Conservation (phyloP, 2,888 invertebrate species). For the Syrista parreyssii region DNA sequence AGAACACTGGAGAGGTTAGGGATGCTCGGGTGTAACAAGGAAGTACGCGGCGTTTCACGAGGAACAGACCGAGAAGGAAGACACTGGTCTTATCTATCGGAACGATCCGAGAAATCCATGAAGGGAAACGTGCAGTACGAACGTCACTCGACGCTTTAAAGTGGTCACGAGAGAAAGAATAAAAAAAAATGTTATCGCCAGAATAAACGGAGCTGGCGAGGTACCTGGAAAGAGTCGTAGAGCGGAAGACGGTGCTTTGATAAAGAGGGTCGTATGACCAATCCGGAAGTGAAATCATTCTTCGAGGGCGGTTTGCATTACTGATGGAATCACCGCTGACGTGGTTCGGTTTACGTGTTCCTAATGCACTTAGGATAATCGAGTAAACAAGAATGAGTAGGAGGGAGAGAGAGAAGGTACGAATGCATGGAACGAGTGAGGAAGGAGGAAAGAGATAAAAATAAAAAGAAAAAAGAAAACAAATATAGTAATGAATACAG, state of each 20-base stretch:
- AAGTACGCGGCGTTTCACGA: not conserved
- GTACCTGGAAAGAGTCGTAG: not conserved
- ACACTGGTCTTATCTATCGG: not conserved
- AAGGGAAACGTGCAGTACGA: not conserved
- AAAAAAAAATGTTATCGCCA: no score
- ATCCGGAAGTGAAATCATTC: not conserved
- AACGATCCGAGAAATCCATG: not conserved
- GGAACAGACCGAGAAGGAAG: not conserved
- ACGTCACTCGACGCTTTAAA: not conserved
- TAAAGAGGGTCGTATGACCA: not conserved
- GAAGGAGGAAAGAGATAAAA: not conserved
- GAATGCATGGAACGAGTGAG: constrained; percentile 19
- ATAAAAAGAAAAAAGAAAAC: constrained; percentile 21
- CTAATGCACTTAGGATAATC: constrained; percentile 2
- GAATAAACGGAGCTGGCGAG: not conserved
- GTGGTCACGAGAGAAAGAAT: not conserved
- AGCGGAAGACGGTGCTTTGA: not conserved
- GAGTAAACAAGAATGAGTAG: constrained; percentile 5
- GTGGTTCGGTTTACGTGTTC: not conserved
- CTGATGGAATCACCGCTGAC: not conserved
- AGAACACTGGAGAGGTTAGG: not conserved
- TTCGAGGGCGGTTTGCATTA: not conserved
- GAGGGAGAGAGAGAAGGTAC: constrained; percentile 4
- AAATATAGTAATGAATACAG: constrained; percentile 23
- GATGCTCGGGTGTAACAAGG: not conserved